Conservation (phyloP, 2,797 vertebrate genomes). For the Glyptemys insculpta region DNA sequence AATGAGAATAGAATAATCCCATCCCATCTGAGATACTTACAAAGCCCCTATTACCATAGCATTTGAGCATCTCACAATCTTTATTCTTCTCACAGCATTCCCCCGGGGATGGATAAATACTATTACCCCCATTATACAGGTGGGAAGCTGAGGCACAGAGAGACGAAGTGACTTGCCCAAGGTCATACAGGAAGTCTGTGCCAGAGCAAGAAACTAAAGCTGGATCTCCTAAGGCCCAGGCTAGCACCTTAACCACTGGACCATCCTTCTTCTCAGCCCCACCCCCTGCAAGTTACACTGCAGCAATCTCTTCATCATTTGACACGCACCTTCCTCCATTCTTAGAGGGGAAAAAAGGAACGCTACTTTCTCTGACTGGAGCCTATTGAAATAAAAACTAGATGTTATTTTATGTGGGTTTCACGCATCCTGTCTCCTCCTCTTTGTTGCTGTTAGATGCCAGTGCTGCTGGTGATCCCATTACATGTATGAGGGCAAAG, state of each 20-base stretch:
- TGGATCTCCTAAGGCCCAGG: not conserved
- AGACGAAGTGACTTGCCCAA: not conserved
- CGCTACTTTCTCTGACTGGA: not conserved
- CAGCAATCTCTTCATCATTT: no score
- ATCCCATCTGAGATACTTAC: accelerated
- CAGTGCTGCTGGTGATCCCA: not conserved
- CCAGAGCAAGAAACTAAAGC: not conserved
- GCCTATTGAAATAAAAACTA: not conserved
- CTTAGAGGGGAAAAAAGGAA: not conserved
- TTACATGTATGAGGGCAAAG: not conserved
- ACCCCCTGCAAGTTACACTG: not conserved
- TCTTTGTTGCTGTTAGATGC: not conserved
- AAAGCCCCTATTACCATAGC: not conserved
- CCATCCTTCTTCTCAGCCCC: not conserved
- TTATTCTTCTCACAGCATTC: not conserved
- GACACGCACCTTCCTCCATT: not conserved
- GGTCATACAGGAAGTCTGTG: accelerated
- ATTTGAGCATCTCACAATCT: not conserved
- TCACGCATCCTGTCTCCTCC: not conserved
- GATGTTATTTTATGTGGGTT: no score
- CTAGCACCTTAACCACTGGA: not conserved
- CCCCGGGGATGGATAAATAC: no score
- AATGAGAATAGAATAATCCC: not conserved
- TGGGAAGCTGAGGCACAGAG: not conserved
- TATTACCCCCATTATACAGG: no score